Conservation (phyloP, 1,140 invertebrate species). For the Conus ventricosus region DNA sequence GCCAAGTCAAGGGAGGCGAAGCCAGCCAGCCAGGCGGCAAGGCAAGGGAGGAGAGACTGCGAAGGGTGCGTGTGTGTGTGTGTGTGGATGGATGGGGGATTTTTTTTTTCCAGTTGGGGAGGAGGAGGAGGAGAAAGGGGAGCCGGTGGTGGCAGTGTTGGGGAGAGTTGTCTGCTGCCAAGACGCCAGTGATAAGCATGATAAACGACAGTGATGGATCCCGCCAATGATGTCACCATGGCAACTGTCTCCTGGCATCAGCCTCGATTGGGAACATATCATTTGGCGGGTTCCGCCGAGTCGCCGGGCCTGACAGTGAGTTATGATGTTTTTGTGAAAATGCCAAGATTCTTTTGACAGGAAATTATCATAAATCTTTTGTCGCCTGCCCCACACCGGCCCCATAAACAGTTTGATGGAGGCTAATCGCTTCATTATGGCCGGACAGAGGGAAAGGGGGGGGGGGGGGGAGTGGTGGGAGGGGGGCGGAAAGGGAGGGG, state of each 20-base stretch:
- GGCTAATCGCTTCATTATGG: neutral
- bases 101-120: neutral
- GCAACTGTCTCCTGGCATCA: constrained; percentile 62
- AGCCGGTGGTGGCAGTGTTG: constrained; percentile 5
- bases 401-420: constrained; percentile 1
- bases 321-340: constrained; percentile 62
- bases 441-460: neutral
- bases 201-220: constrained; percentile 64
- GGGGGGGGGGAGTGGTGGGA: neutral
- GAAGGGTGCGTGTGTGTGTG: neutral
- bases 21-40: too few species aligned
- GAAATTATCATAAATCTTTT: constrained; percentile 64
- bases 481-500: neutral
- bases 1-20: too few species aligned
- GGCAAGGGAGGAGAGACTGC: neutral
- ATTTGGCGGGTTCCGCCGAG: constrained; percentile 50
- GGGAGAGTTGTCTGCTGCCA: constrained; percentile 30
- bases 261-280: constrained; percentile 24
- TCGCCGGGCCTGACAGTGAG: constrained; percentile 54
- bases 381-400: constrained; percentile 12
- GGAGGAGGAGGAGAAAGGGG: neutral
- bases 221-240: constrained; percentile 58
- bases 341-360: constrained; percentile 59
- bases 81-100: neutral
- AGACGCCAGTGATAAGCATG: constrained; percentile 54